A percentile compares a stretch with the other conserved stretches of the same genome.
These are phyloP conservation scores for Batillaria attramentaria DNA, from an alignment of 1,140 invertebrate genomes.

Conservation along the genomic window DNA sequence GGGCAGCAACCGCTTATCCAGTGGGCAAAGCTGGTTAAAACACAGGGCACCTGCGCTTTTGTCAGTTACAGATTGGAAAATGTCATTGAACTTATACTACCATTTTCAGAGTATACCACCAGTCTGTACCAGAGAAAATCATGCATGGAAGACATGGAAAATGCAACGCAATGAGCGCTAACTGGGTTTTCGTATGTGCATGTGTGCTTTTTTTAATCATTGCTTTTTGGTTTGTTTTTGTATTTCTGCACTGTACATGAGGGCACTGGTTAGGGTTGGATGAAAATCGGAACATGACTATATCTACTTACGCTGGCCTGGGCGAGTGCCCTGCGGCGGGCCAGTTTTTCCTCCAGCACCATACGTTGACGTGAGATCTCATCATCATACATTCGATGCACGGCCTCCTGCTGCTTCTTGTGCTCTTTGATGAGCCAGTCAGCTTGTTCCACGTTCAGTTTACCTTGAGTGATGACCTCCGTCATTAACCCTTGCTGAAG, in stretches of 20 bases:
- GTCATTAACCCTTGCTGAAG: slow-evolving; percentile 56
- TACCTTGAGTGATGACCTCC: slow-evolving; percentile 51
- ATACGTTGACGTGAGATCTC: slow-evolving; percentile 67
- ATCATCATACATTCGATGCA: slow-evolving; percentile 67
- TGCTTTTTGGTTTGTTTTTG: not conserved
- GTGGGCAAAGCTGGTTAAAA: too few species aligned
- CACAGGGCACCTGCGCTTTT: too few species aligned
- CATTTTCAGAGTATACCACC: too few species aligned
- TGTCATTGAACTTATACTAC: too few species aligned
- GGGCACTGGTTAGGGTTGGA: not conserved
- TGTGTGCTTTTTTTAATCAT: too few species aligned
- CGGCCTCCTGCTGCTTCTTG: slow-evolving; percentile 57
- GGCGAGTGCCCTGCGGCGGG: slow-evolving; percentile 60
- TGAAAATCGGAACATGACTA: not conserved
- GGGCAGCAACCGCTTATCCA: too few species aligned
- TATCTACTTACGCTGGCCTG: slow-evolving; percentile 57
- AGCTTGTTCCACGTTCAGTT: slow-evolving; percentile 58
- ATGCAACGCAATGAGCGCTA: too few species aligned
- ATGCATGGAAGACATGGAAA: too few species aligned
- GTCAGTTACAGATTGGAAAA: too few species aligned
- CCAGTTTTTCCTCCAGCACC: slow-evolving; percentile 68
- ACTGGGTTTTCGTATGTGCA: too few species aligned
- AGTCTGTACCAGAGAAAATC: too few species aligned
- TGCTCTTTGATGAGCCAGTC: slow-evolving; percentile 69
- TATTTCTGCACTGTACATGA: not conserved